Evolutionary conservation across 2,113 vertebrate genomes (phyloP).

Genomic region (Brachirus orientalis): DNA sequence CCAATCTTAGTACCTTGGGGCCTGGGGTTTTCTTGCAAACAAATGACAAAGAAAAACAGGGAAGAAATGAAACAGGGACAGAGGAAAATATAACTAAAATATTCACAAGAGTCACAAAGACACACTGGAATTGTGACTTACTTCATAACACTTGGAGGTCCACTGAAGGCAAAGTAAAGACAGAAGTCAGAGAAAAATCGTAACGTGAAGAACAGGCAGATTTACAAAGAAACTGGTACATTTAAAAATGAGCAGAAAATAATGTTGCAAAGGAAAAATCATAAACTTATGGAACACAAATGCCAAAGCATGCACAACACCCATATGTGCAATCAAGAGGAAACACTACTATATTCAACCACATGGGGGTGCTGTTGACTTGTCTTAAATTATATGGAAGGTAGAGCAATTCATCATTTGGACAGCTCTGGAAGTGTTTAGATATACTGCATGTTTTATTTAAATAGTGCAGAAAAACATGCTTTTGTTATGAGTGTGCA

Average conservation of each 20-base stretch:
- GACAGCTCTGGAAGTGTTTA: background rate
- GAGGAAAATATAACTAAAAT: background rate
- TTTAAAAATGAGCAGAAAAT: background rate
- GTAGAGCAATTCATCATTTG: background rate
- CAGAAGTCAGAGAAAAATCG: constrained; percentile 2
- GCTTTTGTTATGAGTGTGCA: constrained; percentile 7
- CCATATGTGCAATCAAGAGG: background rate
- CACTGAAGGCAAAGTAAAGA: constrained; percentile 57
- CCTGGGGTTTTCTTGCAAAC: constrained; percentile 64
- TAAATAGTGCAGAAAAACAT: background rate
- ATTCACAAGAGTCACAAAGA: background rate
- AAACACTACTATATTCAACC: constrained; percentile 28
- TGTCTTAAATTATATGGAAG: background rate
- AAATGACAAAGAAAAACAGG: constrained; percentile 12
- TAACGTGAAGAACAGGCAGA: background rate
- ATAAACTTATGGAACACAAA: background rate
- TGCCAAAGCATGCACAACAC: constrained; percentile 22
- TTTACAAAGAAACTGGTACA: background rate
- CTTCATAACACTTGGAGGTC: constrained; percentile 76
- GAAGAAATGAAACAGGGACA: constrained; percentile 4
- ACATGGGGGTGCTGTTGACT: constrained; percentile 54
- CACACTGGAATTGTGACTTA: constrained; percentile 55
- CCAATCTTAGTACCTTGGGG: constrained; percentile 62
- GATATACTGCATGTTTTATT: background rate
- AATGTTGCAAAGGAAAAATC: background rate